A percentile compares a stretch with the other conserved stretches of the same genome.
Conservation (phyloP, 2,113 vertebrate genomes). For the Prunella himalayana region DNA sequence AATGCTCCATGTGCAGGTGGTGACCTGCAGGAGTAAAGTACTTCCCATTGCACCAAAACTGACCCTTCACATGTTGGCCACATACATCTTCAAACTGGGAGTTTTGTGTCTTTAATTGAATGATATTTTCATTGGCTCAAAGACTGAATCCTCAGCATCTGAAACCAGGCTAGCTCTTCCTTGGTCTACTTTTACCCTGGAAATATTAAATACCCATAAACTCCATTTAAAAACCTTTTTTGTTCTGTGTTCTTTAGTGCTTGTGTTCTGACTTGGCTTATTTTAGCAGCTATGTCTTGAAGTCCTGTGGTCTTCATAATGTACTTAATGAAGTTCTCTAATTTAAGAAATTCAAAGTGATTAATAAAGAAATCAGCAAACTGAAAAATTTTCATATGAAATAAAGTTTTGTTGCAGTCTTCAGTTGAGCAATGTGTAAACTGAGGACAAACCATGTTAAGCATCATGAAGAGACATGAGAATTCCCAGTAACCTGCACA, state of each 20-base stretch:
- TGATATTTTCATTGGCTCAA: not conserved
- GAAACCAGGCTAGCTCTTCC: not conserved
- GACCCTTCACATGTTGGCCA: not conserved
- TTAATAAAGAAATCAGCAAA: not conserved
- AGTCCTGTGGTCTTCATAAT: not conserved
- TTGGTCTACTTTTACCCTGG: not conserved
- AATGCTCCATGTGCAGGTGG: slow-evolving; percentile 4
- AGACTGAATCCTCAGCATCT: not conserved
- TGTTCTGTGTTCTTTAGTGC: not conserved
- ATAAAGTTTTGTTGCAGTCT: not conserved
- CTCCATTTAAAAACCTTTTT: not conserved
- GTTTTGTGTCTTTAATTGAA: not conserved
- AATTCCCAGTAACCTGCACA: not conserved
- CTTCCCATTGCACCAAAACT: not conserved
- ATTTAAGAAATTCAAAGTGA: not conserved
- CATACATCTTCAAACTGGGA: not conserved
- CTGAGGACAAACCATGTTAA: not conserved
- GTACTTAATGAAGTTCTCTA: not conserved
- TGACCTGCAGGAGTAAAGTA: slow-evolving; percentile 21
- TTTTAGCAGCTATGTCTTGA: not conserved
- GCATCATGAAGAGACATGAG: not conserved
- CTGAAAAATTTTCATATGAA: not conserved
- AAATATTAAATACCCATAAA: not conserved
- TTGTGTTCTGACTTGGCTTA: not conserved
- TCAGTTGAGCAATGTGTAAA: not conserved